A percentile compares a stretch with the other conserved stretches of the same genome.
Conservation (phyloP, 2,797 vertebrate genomes). For the Micrastur ruficollis region DNA sequence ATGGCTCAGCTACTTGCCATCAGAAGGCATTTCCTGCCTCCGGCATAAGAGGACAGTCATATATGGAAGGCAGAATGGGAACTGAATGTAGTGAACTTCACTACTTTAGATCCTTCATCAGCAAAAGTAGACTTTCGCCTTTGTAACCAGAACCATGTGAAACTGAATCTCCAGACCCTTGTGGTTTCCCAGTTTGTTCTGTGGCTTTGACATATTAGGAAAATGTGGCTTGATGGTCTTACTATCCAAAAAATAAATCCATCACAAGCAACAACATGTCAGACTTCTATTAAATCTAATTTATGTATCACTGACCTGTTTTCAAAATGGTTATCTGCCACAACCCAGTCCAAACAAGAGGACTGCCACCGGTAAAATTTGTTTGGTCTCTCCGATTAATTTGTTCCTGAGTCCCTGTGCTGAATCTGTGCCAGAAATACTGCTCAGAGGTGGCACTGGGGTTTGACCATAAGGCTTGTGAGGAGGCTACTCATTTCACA, state of each 20-base stretch:
- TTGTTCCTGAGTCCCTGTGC: not conserved
- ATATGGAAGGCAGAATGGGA: not conserved
- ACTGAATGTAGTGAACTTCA: not conserved
- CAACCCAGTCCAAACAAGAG: not conserved
- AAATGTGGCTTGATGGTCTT: not conserved
- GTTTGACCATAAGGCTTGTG: not conserved
- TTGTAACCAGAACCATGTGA: not conserved
- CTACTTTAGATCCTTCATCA: not conserved
- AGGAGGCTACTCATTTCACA: not conserved
- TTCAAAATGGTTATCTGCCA: not conserved
- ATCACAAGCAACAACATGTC: not conserved
- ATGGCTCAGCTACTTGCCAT: constrained; percentile 47
- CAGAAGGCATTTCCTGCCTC: constrained; percentile 38
- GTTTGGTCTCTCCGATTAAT: not conserved
- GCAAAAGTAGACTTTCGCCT: not conserved
- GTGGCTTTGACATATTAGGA: not conserved
- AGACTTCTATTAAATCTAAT: not conserved
- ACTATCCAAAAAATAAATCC: not conserved
- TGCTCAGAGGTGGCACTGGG: not conserved
- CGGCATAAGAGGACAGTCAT: constrained; percentile 4
- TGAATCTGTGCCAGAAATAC: not conserved
- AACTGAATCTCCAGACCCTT: not conserved
- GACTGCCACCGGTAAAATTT: not conserved
- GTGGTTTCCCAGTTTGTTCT: constrained; percentile 5
- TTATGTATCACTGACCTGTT: not conserved